These are phyloP conservation scores for Hypocryptadius cinnamomeus DNA, from an alignment of 2,113 vertebrate genomes.

Conservation along the genomic window DNA sequence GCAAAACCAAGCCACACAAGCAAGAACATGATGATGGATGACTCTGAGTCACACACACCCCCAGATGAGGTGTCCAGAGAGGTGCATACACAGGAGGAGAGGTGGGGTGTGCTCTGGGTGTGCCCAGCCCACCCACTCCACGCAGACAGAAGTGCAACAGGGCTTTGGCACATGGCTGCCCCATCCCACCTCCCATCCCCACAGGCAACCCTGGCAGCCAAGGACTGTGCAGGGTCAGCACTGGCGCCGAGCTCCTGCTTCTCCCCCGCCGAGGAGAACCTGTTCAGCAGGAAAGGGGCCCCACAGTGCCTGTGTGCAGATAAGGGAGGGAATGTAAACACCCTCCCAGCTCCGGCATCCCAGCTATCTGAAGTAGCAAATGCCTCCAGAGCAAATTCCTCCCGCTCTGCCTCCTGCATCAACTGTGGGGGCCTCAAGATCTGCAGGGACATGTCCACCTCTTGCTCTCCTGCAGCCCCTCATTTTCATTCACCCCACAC, in stretches of 20 bases:
- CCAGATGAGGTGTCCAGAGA: not conserved
- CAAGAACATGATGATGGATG: not conserved
- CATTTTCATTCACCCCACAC: not conserved
- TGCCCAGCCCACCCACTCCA: fast-evolving
- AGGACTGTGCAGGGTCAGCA: not conserved
- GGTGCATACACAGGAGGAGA: not conserved
- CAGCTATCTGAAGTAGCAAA: constrained; percentile 38
- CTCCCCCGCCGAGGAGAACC: not conserved
- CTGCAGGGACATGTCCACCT: fast-evolving
- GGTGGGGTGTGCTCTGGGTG: not conserved
- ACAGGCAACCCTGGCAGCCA: fast-evolving
- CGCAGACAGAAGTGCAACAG: fast-evolving
- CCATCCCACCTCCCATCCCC: not conserved
- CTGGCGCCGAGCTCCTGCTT: not conserved
- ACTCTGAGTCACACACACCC: not conserved
- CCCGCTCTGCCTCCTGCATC: not conserved
- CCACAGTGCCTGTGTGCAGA: not conserved
- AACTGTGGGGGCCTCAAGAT: not conserved
- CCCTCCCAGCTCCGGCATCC: constrained; percentile 26
- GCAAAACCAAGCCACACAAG: not conserved
- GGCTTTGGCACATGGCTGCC: not conserved
- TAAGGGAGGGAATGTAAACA: constrained; percentile 54
- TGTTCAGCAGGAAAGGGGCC: constrained; percentile 30
- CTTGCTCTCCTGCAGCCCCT: not conserved
- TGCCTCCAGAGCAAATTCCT: constrained; percentile 43